Base-by-base conservation (phyloP, 2,888 invertebrate species). In the Sicus ferrugineus region DNA sequence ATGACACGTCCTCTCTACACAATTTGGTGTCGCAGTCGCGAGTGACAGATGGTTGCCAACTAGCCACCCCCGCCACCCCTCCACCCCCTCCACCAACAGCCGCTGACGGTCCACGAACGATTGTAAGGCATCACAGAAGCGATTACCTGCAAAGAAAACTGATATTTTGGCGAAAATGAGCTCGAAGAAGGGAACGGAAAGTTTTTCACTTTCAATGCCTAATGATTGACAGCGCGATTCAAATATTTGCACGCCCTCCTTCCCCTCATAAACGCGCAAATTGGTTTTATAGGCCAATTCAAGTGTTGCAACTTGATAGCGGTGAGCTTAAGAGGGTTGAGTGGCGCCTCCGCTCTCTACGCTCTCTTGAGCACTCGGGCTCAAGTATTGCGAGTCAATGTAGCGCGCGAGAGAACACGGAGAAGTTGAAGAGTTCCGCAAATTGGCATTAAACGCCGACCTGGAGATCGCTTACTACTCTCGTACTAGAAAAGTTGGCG, bases 1-100 rank as follows among this genome's bases (percentile, higher is more conserved):
- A 68, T 70, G 70, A 67, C 70, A 68, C 68, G 67, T 70, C 67
- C n/a, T n/a, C 68, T 70, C 65, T 64, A 68, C 64, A 58, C 68
- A 68, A 70, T 70, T 70, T 70, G 65, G 65, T 64, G 63, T 38
- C 52, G n/a, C n/a, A n/a, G 61, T 68, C 59, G 59, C 59, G 59
- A 62, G 38, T 46, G 50, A 50, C 34, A 48, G 21, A 23, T 23
- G n/a, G 9, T 16, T n/a, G 28, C 26, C 48, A 34, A 28, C 28
- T 16, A 9, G n/a, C 42, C 7, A 30, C n/a, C 48, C 21, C 7
- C 50, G 23, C 52, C n/a, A 19, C 52, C 21, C 52, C n/a, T 14
- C 34, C 34, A 34, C 14, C 11, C 19, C 19, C 67, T 67, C 67
- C 56, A 59, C 59, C 58, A 30, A 31, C 61, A 26, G 58, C 26